Conservation (phyloP, 2,888 invertebrate species). For the Psococerastis gibbosa region DNA sequence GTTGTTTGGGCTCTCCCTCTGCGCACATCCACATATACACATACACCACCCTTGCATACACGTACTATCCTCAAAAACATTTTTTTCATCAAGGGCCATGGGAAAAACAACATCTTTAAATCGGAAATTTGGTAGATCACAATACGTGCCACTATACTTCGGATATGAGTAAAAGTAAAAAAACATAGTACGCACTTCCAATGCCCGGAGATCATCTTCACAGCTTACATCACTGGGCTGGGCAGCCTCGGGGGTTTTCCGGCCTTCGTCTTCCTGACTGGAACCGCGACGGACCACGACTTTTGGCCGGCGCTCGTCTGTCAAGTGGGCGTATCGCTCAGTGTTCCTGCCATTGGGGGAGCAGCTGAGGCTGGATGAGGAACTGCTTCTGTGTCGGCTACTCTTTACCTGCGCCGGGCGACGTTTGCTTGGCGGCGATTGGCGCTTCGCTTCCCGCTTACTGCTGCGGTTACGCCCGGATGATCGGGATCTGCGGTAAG, state of each 20-base stretch:
- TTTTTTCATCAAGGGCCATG: too few species aligned
- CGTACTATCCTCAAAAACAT: too few species aligned
- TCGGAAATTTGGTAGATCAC: too few species aligned
- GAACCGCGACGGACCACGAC: not conserved
- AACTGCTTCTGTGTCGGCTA: conserved; percentile 14
- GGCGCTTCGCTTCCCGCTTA: conserved; percentile 15
- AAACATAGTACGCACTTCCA: too few species aligned
- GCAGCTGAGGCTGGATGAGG: conserved; percentile 36
- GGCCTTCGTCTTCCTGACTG: conserved; percentile 12
- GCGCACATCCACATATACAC: too few species aligned
- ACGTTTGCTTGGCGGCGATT: too few species aligned
- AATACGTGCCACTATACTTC: too few species aligned
- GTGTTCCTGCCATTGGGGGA: conserved; percentile 49
- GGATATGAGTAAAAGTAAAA: too few species aligned
- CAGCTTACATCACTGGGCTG: conserved; percentile 36
- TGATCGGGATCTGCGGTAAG: conserved; percentile 18
- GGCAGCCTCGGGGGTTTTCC: conserved; percentile 43
- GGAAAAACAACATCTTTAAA: too few species aligned
- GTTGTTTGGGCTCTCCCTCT: too few species aligned
- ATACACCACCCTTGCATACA: too few species aligned
- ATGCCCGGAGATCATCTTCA: not conserved
- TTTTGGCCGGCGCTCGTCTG: conserved; percentile 27
- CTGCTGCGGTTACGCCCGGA: conserved; percentile 15
- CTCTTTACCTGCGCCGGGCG: too few species aligned
- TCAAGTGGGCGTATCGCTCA: conserved; percentile 44